Evolutionary conservation across 2,888 invertebrate genomes (phyloP).

Genomic region (Clusia tigrina): DNA sequence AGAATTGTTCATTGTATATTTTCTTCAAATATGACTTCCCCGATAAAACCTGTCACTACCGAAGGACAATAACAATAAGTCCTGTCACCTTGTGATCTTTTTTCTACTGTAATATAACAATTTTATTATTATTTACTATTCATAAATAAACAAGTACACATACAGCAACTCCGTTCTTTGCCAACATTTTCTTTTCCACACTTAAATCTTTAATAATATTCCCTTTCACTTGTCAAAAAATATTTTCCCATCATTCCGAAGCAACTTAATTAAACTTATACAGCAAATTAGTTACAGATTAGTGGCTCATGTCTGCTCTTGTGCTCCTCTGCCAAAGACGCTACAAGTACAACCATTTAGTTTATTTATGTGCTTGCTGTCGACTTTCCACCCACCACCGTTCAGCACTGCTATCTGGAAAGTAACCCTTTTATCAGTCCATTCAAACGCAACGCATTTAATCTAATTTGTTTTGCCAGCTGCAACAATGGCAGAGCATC

Average conservation of each 20-base stretch:
- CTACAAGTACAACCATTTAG: neutral
- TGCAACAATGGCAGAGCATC: slow-evolving; percentile 45
- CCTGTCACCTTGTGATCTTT: too few relatives aligned
- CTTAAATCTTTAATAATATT: neutral
- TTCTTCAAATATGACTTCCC: too few relatives aligned
- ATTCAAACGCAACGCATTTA: slow-evolving; percentile 56
- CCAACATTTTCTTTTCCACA: too few relatives aligned
- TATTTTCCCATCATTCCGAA: slow-evolving; percentile 24
- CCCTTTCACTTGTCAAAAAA: neutral
- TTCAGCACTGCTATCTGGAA: too few relatives aligned
- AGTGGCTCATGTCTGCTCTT: slow-evolving; percentile 37
- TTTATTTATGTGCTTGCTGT: neutral
- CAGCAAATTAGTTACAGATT: slow-evolving; percentile 52
- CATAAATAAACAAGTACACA: too few relatives aligned
- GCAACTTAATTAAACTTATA: slow-evolving; percentile 41
- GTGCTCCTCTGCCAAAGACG: neutral
- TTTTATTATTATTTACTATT: too few relatives aligned
- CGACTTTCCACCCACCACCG: neutral
- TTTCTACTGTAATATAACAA: too few relatives aligned
- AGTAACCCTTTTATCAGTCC: slow-evolving; percentile 35
- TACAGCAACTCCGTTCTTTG: too few relatives aligned
- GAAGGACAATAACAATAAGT: too few relatives aligned
- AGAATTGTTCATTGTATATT: too few relatives aligned
- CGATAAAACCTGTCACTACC: too few relatives aligned
- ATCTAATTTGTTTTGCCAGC: slow-evolving; percentile 62